These are phyloP conservation scores for Carpatolechia fugitivella DNA, from an alignment of 2,888 invertebrate species.

Conservation along the genomic window DNA sequence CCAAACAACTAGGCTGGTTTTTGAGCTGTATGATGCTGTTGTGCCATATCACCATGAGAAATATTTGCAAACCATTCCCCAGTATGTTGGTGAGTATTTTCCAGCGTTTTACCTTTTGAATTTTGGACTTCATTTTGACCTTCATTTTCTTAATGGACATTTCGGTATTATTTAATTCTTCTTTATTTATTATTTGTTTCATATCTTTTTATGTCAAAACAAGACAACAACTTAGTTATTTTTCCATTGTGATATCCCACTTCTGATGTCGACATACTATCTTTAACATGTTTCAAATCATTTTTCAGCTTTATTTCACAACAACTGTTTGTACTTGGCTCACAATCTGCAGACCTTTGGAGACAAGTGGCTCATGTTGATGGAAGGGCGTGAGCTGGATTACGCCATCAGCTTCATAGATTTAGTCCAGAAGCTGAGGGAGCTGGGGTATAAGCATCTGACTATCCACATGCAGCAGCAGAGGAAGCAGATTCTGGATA, in stretches of 20 bases:
- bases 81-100: conserved; percentile 85
- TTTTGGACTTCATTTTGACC: no score
- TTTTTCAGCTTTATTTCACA: conserved; percentile 88
- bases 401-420: conserved; percentile 83
- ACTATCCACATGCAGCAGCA: conserved; percentile 87
- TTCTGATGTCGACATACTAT: neutral
- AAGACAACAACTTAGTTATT: no score
- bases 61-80: conserved; percentile 90
- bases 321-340: conserved; percentile 94
- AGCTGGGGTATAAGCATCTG: conserved; percentile 84
- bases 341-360: conserved; percentile 85
- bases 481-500: conserved; percentile 85
- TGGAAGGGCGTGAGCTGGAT: conserved; percentile 75
- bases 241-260: no score
- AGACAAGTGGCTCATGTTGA: conserved; percentile 81
- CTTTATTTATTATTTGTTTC: no score
- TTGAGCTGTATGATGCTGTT: conserved; percentile 87
- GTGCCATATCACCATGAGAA: conserved; percentile 90
- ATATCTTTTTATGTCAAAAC: no score
- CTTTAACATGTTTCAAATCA: neutral
- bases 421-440: conserved; percentile 82
- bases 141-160: no score
- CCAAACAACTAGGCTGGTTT: conserved; percentile 84
- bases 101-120: no score
- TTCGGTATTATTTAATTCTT: no score